Evolutionary conservation across 2,888 invertebrate species (phyloP).

Genomic region (Lasioglossum calceatum): DNA sequence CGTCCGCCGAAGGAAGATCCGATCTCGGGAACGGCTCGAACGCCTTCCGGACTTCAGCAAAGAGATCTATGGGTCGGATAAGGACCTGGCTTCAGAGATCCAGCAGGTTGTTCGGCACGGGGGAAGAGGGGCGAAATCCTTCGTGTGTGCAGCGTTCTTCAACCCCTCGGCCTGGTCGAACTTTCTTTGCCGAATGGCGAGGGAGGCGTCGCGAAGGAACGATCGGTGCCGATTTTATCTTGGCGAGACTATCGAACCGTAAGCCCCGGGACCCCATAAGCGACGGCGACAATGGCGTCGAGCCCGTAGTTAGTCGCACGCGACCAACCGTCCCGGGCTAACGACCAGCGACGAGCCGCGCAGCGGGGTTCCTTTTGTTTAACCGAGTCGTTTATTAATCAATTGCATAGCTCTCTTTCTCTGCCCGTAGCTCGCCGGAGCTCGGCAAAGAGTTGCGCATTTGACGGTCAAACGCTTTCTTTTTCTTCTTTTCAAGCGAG

Average conservation of each 20-base stretch:
- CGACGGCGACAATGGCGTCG: conserved; percentile 49
- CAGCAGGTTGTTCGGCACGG: conserved; percentile 59
- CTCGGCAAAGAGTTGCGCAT: conserved; percentile 52
- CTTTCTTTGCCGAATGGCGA: conserved; percentile 12
- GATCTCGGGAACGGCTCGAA: conserved; percentile 46
- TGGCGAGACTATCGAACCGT: conserved; percentile 49
- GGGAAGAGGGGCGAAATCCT: neutral
- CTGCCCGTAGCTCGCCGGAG: neutral
- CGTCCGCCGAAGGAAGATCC: conserved; percentile 42
- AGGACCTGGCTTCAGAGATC: conserved; percentile 29
- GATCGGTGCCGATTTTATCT: conserved; percentile 54
- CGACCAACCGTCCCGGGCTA: conserved; percentile 41
- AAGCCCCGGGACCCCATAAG: conserved; percentile 21
- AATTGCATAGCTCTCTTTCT: conserved; percentile 40
- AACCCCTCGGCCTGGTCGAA: neutral
- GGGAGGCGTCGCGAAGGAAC: conserved; percentile 18
- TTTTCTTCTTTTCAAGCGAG: conserved; percentile 5
- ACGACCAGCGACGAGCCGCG: conserved; percentile 34
- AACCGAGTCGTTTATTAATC: conserved; percentile 65
- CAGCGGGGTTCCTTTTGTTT: conserved; percentile 69
- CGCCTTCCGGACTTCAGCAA: conserved; percentile 49
- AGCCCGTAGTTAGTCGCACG: conserved; percentile 56
- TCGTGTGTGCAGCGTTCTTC: conserved; percentile 15
- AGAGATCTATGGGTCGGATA: conserved; percentile 54
- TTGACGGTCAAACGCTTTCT: conserved; percentile 50